phyloP scores from a whole-genome alignment of 1,140 invertebrate species.

The Drosophila nigrodunni region DNA sequence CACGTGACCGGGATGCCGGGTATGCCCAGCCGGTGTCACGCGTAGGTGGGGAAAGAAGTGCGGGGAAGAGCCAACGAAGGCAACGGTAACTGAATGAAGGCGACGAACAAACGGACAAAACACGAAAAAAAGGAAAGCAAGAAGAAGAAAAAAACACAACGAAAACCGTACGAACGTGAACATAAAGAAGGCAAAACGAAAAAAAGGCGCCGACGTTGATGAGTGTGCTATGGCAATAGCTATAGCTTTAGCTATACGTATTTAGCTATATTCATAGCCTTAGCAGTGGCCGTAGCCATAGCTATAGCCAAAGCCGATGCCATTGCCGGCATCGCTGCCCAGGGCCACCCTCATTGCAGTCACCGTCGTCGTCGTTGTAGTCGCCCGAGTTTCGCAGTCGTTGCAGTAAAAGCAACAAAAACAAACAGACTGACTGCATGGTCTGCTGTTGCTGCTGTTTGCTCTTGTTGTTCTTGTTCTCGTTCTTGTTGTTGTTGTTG shows the following conservation, averaged over 20 bases:
- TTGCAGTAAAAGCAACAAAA: slow-evolving; percentile 41
- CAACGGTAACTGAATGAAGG: slow-evolving; percentile 32
- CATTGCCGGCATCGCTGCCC: slow-evolving; percentile 39
- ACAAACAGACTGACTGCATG: slow-evolving; percentile 38
- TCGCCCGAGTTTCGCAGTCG: slow-evolving; percentile 46
- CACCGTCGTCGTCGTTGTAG: slow-evolving; percentile 27
- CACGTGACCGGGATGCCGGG: slow-evolving; percentile 64
- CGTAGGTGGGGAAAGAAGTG: not conserved
- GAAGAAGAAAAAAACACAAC: slow-evolving; percentile 16
- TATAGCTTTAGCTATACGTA: slow-evolving; percentile 9
- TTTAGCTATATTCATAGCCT: slow-evolving; percentile 4
- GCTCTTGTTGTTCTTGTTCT: slow-evolving; percentile 26
- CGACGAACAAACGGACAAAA: slow-evolving; percentile 39
- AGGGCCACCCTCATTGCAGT: slow-evolving; percentile 56
- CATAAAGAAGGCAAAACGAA: slow-evolving; percentile 32
- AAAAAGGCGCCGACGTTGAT: slow-evolving; percentile 40
- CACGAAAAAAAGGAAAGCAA: slow-evolving; percentile 39
- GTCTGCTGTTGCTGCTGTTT: slow-evolving; percentile 27
- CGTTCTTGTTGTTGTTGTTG: slow-evolving; percentile 26
- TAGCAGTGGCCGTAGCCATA: slow-evolving; percentile 1
- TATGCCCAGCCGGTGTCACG: slow-evolving; percentile 9
- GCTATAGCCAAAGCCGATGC: slow-evolving; percentile 13
- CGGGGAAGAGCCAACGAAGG: not conserved
- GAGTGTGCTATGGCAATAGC: slow-evolving; percentile 9
- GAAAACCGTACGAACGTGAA: slow-evolving; percentile 30